phyloP scores from a whole-genome alignment of 2,113 vertebrate species.

The Oryzias melastigma region DNA sequence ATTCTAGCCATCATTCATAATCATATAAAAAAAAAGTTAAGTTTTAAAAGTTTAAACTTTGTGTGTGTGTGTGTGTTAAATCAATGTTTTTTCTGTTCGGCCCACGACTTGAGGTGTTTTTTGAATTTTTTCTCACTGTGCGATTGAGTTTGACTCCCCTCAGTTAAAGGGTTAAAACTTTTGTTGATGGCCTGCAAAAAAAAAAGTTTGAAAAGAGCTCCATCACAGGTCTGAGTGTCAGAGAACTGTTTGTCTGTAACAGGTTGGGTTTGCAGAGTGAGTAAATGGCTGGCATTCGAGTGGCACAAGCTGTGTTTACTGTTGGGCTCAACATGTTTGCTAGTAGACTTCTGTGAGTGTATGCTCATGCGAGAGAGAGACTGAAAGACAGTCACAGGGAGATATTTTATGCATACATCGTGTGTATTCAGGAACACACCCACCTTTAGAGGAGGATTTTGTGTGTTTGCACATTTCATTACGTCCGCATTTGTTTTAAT shows the following conservation, averaged over 20 bases:
- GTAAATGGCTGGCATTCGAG: slow-evolving; percentile 56
- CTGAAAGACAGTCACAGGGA: slow-evolving; percentile 9
- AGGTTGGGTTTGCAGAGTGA: slow-evolving; percentile 67
- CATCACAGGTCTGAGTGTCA: slow-evolving; percentile 44
- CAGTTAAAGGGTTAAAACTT: no score
- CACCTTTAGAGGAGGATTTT: slow-evolving; percentile 35
- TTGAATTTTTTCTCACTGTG: no score
- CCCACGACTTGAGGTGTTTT: no score
- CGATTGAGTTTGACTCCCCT: no score
- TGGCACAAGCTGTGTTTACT: slow-evolving; percentile 71
- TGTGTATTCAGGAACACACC: slow-evolving; percentile 52
- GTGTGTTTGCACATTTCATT: slow-evolving; percentile 28
- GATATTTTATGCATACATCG: slow-evolving; percentile 22
- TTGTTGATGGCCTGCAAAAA: no score
- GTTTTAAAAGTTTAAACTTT: no score
- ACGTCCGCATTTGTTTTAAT: no score
- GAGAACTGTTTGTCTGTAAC: slow-evolving; percentile 64
- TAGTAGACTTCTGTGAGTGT: slow-evolving; percentile 37
- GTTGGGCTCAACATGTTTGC: slow-evolving; percentile 63
- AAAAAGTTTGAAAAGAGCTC: neutral
- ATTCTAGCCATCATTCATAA: no score
- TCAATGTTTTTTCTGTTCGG: no score
- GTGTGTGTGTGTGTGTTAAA: no score
- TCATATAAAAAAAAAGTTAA: no score
- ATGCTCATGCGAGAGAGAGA: slow-evolving; percentile 10